These are phyloP conservation scores for Polydesmus complanatus DNA, from an alignment of 2,888 invertebrate genomes.

Conservation along the genomic window DNA sequence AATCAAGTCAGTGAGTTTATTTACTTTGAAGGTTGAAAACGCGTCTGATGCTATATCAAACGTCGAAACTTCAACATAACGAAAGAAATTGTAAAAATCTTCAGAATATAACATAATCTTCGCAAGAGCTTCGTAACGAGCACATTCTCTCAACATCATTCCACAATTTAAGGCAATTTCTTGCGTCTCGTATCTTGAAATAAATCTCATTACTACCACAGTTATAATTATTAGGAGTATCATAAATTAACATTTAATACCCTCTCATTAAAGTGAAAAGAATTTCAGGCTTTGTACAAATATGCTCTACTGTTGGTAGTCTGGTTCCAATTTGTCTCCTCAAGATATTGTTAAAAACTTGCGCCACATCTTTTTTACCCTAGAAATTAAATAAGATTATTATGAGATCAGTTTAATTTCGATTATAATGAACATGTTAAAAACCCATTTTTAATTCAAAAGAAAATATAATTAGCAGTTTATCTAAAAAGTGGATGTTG, in stretches of 20 bases:
- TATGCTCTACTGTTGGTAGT: conserved; percentile 96
- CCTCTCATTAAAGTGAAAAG: conserved; percentile 92
- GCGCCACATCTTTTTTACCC: conserved; percentile 98
- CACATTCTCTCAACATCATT: conserved; percentile 96
- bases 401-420: too few species aligned
- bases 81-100: conserved; percentile 99
- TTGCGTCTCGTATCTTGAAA: conserved; percentile 88
- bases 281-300: conserved; percentile 94
- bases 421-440: too few species aligned
- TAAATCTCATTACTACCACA: too few species aligned
- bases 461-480: too few species aligned
- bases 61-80: conserved; percentile 98
- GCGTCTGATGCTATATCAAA: conserved; percentile 99
- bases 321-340: conserved; percentile 96
- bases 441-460: too few species aligned
- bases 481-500: too few species aligned
- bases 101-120: conserved; percentile 96
- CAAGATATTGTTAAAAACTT: conserved; percentile 97
- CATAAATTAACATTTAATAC: conserved; percentile 44
- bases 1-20: not conserved
- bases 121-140: conserved; percentile 92
- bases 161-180: conserved; percentile 99
- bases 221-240: too few species aligned
- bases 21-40: conserved; percentile 98
- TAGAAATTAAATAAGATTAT: conserved; percentile 45